Base-by-base conservation (phyloP, 2,888 invertebrate species). In the Megastigmus dorsalis region DNA sequence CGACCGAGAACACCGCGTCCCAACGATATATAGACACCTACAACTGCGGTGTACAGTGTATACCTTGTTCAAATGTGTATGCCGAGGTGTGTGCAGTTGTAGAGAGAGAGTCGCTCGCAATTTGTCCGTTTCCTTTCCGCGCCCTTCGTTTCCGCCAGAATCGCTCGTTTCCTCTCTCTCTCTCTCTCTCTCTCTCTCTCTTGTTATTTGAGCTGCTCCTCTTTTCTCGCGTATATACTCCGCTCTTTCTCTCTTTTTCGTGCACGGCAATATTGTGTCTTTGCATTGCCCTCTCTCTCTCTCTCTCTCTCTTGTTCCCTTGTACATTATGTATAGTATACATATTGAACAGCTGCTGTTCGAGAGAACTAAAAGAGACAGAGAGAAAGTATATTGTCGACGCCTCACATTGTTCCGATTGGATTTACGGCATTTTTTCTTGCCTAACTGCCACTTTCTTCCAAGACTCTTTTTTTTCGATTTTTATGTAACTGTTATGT, bases 371-470 rank as follows among this genome's bases (percentile, higher is more conserved):
- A 3, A 43, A 23, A 52, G 54, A 26, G 52, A 48, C 43, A 20
- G 28, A 43, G 62, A 68, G 68, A 68, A 41, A 68, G 45, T 30
- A 67, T 36, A 59, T 54, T 62, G 50, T 62, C 55, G 45, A 45
- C 67, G 33, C 33, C 57, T 23, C 15, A 36, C 38, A 70, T 65
- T 74, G 63, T 74, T 55, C 33, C 67, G 30, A 59, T 74, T 57
- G 41, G 57, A 74, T 74, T 69, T 68, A 74, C 57, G 50, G 41
- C 41, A 4, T 23, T 28, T 60, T 52, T 59, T 65, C 65, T 59
- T 60, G 10, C 43, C 45, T 33, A 60, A 70, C 65, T 66, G 65
- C 69, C 69, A 59, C 69, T 74, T 70, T 69, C 74, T 65, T 69
- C 55, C 6, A n/a, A n/a, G n/a, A n/a, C n/a, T n/a, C n/a, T n/a